Evolutionary conservation across 2,113 vertebrate species (phyloP).

Genomic region (Sphyrna mokarran): DNA sequence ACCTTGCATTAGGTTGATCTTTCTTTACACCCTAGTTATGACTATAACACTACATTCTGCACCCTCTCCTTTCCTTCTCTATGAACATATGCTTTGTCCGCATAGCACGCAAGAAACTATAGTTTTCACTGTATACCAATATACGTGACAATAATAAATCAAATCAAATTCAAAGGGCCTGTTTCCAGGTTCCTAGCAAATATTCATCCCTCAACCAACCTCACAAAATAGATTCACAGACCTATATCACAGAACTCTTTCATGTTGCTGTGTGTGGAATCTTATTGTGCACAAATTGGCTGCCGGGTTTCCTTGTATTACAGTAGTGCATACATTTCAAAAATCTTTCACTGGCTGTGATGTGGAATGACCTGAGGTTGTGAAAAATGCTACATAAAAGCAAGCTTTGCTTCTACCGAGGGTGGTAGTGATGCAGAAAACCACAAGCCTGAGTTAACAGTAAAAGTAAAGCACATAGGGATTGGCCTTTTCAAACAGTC

Average conservation of each 20-base stretch:
- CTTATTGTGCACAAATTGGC: background rate
- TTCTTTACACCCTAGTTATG: too few species aligned
- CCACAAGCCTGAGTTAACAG: background rate
- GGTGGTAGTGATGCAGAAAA: background rate
- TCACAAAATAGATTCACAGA: background rate
- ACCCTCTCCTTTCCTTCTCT: too few species aligned
- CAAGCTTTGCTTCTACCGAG: background rate
- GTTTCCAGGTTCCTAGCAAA: background rate
- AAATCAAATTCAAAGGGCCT: background rate
- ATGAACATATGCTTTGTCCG: too few species aligned
- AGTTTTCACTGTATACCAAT: too few species aligned
- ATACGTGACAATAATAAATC: too few species aligned
- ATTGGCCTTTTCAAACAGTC: background rate
- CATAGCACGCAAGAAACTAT: too few species aligned
- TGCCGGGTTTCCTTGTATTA: background rate
- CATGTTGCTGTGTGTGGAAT: background rate
- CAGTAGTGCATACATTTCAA: background rate
- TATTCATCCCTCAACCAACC: background rate
- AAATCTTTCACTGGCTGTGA: background rate
- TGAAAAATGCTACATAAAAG: background rate
- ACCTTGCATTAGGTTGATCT: too few species aligned
- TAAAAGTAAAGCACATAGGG: background rate
- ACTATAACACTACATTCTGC: too few species aligned
- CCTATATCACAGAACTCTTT: background rate
- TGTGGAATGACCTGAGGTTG: background rate